Percentiles rank a stretch among this genome's conserved stretches.
Evolutionary conservation across 2,113 vertebrate species (phyloP).

Genomic region (Planiliza haematocheilus): DNA sequence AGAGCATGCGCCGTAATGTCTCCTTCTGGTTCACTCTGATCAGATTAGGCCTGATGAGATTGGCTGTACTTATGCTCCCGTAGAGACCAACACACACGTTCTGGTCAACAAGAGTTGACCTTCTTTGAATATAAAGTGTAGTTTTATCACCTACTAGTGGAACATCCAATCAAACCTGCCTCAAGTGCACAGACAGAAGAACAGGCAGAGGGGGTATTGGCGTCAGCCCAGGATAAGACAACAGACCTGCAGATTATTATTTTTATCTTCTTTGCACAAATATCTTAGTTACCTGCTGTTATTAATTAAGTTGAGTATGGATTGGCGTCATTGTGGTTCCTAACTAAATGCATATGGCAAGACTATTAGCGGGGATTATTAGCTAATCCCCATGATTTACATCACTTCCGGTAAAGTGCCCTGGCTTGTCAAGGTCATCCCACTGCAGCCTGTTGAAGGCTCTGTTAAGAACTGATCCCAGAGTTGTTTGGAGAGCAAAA

Average conservation of each 20-base stretch:
- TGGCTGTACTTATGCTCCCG: conserved; percentile 45
- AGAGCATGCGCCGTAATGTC: conserved; percentile 62
- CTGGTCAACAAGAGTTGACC: conserved; percentile 9
- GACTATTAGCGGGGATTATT: conserved; percentile 73
- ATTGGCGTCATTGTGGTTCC: conserved; percentile 46
- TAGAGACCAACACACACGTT: conserved; percentile 25
- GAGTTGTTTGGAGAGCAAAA: not conserved
- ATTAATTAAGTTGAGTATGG: conserved; percentile 58
- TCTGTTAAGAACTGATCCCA: conserved; percentile 3
- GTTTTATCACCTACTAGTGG: not conserved
- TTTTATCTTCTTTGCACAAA: conserved; percentile 14
- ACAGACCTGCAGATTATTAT: not conserved
- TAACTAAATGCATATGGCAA: conserved; percentile 62
- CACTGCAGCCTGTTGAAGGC: conserved; percentile 12
- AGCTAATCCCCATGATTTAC: conserved; percentile 68
- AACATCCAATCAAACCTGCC: not conserved
- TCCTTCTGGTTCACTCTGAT: conserved; percentile 65
- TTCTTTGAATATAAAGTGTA: conserved; percentile 11
- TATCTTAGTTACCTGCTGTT: conserved; percentile 33
- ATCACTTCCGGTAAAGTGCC: conserved; percentile 69
- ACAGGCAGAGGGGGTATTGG: not conserved
- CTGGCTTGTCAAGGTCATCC: conserved; percentile 60
- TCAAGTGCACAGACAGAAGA: not conserved
- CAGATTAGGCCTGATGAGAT: conserved; percentile 71
- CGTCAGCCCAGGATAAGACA: not conserved